These are phyloP conservation scores for Isoperla grammatica DNA, from an alignment of 2,888 invertebrate genomes.

Conservation along the genomic window DNA sequence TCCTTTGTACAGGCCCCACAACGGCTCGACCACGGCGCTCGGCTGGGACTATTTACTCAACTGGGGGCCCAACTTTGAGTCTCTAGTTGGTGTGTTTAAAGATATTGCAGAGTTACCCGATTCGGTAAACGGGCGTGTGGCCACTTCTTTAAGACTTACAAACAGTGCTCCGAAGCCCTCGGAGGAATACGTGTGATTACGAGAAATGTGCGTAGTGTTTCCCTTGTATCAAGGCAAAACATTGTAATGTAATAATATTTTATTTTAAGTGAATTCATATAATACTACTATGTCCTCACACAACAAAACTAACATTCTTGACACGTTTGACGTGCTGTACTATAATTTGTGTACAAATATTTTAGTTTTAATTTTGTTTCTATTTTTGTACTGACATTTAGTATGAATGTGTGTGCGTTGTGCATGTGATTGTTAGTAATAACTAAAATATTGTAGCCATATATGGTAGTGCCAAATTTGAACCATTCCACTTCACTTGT, in stretches of 20 bases:
- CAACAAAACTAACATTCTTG: no score
- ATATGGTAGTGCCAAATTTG: conserved; percentile 36
- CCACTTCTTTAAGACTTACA: conserved; percentile 68
- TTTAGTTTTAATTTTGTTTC: no score
- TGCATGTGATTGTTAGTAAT: no score
- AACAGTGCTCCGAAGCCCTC: conserved; percentile 77
- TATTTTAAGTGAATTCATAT: no score
- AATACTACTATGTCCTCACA: neutral
- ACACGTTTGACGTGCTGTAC: no score
- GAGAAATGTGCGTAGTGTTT: conserved; percentile 63
- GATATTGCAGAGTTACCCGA: conserved; percentile 94
- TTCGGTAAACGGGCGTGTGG: conserved; percentile 64
- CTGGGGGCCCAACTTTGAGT: conserved; percentile 96
- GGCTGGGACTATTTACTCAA: conserved; percentile 93
- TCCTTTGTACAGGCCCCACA: conserved; percentile 69
- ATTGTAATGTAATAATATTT: neutral
- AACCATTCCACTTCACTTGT: no score
- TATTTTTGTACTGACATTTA: no score
- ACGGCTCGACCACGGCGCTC: conserved; percentile 68
- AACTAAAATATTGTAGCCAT: conserved; percentile 31
- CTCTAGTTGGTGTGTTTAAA: conserved; percentile 91
- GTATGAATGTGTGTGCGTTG: no score
- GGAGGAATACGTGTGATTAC: conserved; percentile 81
- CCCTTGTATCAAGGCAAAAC: conserved; percentile 16
- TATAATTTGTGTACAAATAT: no score